Evolutionary conservation across 2,797 vertebrate species (phyloP).

Genomic region (Euthynnus affinis): DNA sequence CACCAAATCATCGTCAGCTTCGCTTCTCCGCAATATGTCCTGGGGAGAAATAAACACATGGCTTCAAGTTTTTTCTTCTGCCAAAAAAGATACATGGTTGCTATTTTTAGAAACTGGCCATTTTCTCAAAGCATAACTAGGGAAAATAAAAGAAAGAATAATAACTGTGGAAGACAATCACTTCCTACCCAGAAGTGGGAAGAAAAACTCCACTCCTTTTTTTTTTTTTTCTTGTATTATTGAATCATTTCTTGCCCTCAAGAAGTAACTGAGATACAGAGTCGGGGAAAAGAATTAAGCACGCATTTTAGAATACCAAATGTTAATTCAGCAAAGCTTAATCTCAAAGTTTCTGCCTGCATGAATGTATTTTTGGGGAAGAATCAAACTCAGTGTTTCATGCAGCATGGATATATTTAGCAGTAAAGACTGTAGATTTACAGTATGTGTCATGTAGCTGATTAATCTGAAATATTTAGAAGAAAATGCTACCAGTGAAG

Average conservation of each 20-base stretch:
- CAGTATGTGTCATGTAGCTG: slow-evolving; percentile 38
- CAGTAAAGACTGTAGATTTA: slow-evolving; percentile 52
- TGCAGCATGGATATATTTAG: slow-evolving; percentile 55
- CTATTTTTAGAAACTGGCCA: slow-evolving; percentile 76
- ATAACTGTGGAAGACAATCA: slow-evolving; percentile 68
- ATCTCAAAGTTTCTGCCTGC: slow-evolving; percentile 54
- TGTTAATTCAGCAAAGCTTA: slow-evolving; percentile 70
- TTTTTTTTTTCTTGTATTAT: slow-evolving; percentile 78
- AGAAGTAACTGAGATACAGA: slow-evolving; percentile 56
- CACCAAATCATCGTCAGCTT: slow-evolving; percentile 51
- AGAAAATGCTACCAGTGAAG: slow-evolving; percentile 53
- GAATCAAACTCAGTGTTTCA: slow-evolving; percentile 47
- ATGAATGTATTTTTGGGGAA: slow-evolving; percentile 26
- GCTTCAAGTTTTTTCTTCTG: slow-evolving; percentile 60
- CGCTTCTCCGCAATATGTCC: slow-evolving; percentile 67
- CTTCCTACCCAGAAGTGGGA: slow-evolving; percentile 65
- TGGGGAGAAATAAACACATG: slow-evolving; percentile 76
- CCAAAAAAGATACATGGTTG: slow-evolving; percentile 74
- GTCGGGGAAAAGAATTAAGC: slow-evolving; percentile 34
- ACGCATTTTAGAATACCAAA: slow-evolving; percentile 72
- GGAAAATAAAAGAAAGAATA: slow-evolving; percentile 61
- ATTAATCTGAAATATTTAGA: slow-evolving; percentile 67
- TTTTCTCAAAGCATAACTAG: slow-evolving; percentile 73
- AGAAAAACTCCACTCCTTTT: slow-evolving; percentile 64
- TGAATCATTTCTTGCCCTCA: slow-evolving; percentile 76